A percentile compares a stretch with the other conserved stretches of the same genome.
Evolutionary conservation across 2,113 vertebrate genomes (phyloP).

Genomic region (Pteronura brasiliensis): DNA sequence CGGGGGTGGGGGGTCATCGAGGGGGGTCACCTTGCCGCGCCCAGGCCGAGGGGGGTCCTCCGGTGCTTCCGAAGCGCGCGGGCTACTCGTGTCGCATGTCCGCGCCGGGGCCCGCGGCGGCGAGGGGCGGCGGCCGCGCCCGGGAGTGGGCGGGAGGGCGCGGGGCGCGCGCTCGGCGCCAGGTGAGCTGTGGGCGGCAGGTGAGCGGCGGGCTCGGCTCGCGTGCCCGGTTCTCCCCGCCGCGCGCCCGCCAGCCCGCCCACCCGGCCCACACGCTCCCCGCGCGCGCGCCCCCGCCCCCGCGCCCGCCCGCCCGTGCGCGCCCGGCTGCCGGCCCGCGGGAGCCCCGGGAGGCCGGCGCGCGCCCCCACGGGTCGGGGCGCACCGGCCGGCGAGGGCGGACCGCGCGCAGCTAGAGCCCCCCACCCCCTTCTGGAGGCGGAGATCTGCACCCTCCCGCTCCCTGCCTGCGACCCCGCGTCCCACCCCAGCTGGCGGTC

Average conservation of each 20-base stretch:
- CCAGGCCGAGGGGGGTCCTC: conserved; percentile 41
- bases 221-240: not conserved
- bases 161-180: not conserved
- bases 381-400: not conserved
- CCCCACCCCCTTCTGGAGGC: not conserved
- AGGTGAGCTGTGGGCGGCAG: conserved; percentile 41
- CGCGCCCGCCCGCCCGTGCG: not conserved
- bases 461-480: not conserved
- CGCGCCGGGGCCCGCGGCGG: not conserved
- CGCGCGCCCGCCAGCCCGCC: not conserved
- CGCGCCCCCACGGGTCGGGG: not conserved
- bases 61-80: not conserved
- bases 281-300: not conserved
- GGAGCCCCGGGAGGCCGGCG: not conserved
- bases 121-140: not conserved
- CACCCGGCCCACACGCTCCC: not conserved
- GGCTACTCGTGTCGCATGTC: not conserved
- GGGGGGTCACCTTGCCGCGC: conserved; percentile 72
- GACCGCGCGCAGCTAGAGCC: not conserved
- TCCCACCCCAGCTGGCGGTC: not conserved
- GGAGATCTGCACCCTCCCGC: accelerated
- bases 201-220: conserved; percentile 29
- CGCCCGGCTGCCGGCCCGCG: not conserved
- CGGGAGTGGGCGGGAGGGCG: not conserved
- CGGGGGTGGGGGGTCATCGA: not conserved